phyloP scores from a whole-genome alignment of 2,113 vertebrate species.

The Ophiodon elongatus region DNA sequence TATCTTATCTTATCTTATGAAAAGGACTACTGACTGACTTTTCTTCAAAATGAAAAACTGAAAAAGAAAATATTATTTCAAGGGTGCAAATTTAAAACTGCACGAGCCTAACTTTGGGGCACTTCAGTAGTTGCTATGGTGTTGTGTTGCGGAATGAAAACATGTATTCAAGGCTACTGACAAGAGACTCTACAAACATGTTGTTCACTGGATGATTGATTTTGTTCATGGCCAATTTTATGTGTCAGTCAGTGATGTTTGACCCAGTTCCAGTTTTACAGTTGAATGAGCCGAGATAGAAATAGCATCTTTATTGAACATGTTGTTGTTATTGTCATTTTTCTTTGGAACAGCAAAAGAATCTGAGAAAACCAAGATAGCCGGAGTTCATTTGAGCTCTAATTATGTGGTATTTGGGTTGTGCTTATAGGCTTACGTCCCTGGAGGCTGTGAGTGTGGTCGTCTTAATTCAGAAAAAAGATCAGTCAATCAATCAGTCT shows the following conservation, averaged over 20 bases:
- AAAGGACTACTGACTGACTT: not conserved
- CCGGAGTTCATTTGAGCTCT: not conserved
- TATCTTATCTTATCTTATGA: no score
- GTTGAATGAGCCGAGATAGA: constrained; percentile 14
- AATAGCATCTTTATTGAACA: constrained; percentile 12
- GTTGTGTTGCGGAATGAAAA: no score
- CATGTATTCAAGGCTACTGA: not conserved
- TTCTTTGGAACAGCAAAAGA: not conserved
- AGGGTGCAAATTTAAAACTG: not conserved
- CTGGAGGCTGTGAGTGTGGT: not conserved
- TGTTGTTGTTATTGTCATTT: no score
- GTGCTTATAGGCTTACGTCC: not conserved
- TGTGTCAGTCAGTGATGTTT: constrained; percentile 25
- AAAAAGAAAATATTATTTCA: not conserved
- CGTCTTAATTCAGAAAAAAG: not conserved
- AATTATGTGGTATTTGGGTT: not conserved
- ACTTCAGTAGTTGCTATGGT: not conserved
- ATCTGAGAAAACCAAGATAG: not conserved
- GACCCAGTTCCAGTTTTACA: constrained; percentile 37
- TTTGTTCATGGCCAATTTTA: constrained; percentile 1
- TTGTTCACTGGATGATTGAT: constrained; percentile 18
- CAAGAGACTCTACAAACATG: not conserved
- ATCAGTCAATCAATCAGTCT: not conserved
- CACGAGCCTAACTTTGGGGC: not conserved
- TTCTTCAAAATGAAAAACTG: not conserved